Conservation (phyloP, 2,797 vertebrate genomes). For the Lutjanus campechanus region DNA sequence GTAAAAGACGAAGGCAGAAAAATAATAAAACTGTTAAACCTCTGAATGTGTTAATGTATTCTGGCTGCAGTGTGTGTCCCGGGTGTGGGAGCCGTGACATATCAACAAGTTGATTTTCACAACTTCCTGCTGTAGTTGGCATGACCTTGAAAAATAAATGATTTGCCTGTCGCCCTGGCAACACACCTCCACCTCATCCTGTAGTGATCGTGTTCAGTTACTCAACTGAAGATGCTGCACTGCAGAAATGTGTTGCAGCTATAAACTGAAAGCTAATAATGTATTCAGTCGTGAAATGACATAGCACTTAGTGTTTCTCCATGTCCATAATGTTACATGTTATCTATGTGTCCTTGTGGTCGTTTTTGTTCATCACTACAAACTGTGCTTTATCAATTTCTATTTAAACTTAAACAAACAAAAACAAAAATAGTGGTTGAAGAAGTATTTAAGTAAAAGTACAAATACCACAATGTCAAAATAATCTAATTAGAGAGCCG, state of each 20-base stretch:
- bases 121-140: constrained; percentile 23
- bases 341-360: too few species aligned
- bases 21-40: background rate
- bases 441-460: too few species aligned
- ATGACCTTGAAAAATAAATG: constrained; percentile 42
- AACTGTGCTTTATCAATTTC: too few species aligned
- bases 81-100: background rate
- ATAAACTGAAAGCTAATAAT: background rate
- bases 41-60: constrained; percentile 7
- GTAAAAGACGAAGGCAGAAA: background rate
- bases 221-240: constrained; percentile 33
- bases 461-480: too few species aligned
- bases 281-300: background rate
- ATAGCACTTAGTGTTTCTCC: too few species aligned
- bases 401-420: too few species aligned
- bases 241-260: constrained; percentile 7
- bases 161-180: constrained; percentile 54
- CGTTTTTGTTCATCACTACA: too few species aligned
- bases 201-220: constrained; percentile 16
- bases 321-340: too few species aligned
- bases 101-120: constrained; percentile 29
- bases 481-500: too few species aligned
- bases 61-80: background rate
- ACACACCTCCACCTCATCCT: constrained; percentile 48
- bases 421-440: too few species aligned